Percentiles rank a stretch among this genome's conserved stretches.
Conservation (phyloP, 2,888 invertebrate genomes). For the Cistogaster globosa region DNA sequence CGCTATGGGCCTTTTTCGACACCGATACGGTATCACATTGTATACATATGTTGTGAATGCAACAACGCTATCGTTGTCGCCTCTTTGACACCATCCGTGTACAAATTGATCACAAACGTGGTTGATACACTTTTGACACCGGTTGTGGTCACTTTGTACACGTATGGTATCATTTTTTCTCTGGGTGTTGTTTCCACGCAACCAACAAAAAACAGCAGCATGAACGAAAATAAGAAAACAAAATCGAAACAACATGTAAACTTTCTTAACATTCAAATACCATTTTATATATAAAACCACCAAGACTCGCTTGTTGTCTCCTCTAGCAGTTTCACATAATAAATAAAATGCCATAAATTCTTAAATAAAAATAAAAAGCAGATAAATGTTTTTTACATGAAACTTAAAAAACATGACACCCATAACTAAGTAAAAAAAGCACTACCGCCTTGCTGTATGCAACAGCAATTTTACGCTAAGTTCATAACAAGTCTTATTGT, state of each 20-base stretch:
- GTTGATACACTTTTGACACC: too few species aligned
- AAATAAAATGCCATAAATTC: constrained; percentile 37
- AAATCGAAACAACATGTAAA: constrained; percentile 27
- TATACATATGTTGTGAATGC: too few species aligned
- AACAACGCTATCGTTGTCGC: too few species aligned
- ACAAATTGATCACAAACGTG: too few species aligned
- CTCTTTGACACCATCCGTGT: too few species aligned
- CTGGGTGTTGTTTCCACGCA: neutral
- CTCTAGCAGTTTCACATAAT: neutral
- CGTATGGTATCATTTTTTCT: too few species aligned
- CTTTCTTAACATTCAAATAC: neutral
- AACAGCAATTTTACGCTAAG: constrained; percentile 8
- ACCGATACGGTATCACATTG: too few species aligned
- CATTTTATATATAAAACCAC: neutral
- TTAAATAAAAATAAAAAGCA: constrained; percentile 28
- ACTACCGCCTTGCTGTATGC: constrained; percentile 3
- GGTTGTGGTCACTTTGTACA: too few species aligned
- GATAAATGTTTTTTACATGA: neutral
- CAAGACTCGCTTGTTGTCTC: constrained; percentile 6
- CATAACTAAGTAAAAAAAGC: constrained; percentile 9
- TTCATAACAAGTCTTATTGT: neutral
- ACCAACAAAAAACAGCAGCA: neutral
- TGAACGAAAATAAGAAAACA: neutral
- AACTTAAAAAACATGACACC: constrained; percentile 14
- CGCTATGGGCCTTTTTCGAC: too few species aligned